Evolutionary conservation across 2,888 invertebrate genomes (phyloP), one percentile per base, ranked within the genome.

Genomic region (Ellobium chinense): DNA sequence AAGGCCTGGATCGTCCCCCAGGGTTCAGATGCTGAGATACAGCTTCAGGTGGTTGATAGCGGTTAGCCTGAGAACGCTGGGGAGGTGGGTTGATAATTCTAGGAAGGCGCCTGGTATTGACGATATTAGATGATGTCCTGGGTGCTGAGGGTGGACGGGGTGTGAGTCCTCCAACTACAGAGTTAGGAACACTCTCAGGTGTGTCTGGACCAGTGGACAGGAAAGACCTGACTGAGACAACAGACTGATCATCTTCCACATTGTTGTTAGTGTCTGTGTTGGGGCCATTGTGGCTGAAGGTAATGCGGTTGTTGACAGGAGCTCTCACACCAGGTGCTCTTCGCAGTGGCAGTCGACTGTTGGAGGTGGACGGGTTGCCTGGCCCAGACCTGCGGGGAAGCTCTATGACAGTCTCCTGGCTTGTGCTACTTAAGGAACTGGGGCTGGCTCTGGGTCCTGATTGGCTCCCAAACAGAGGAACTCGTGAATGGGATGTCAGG

Each of bases 201-300:
- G 63, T 29, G 18, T 80, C 80, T 31, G 21, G 54, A 54, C 54
- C 5, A 24, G 58, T 75, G 58, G 74, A 39, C n/a, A 36, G 27
- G 27, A 65, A 63, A 27, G 80, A 66, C 34, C 74, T 81, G 36
- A 54, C 31, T 2, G 18, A 18, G 1, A 46, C 14, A 2, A 18
- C 21, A n/a, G 78, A 46, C 18, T 62, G 12, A 18, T 39, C 75
- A 7, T 65, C 73, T 2, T 54, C 74, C 0, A 58, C 63, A 54
- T 74, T 66, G 70, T 60, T 76, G 70, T 68, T 79, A n/a, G 34
- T 69, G n/a, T 76, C 81, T 54, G 72, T 82, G 73, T 78, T 82
- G 29, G 75, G 70, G 29, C 80, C 78, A 3, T 77, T 70, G 72
- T 82, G 81, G 31, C 60, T 62, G 76, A 82, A 70, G 46, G 77